A percentile compares a stretch with the other conserved stretches of the same genome.
Conservation (phyloP, 2,888 invertebrate genomes). For the Yponomeuta malinellus region DNA sequence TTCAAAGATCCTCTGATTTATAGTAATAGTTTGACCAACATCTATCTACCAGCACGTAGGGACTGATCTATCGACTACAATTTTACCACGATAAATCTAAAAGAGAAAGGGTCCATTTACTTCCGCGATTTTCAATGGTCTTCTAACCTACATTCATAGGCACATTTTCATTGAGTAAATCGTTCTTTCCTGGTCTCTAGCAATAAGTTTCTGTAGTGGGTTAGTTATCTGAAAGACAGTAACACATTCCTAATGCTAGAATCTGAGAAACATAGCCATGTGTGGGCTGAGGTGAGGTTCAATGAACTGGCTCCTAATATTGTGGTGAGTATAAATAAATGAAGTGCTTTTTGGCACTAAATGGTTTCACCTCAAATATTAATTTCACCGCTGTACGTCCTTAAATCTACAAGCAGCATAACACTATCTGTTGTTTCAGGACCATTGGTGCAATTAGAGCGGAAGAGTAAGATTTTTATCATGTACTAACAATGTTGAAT, state of each 20-base stretch:
- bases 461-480: too few relatives aligned
- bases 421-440: too few relatives aligned
- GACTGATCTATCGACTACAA: neutral
- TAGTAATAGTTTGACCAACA: neutral
- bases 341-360: neutral
- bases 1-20: slow-evolving; percentile 15
- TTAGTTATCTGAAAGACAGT: neutral
- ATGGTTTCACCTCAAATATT: neutral
- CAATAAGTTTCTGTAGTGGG: neutral
- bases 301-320: neutral
- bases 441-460: too few relatives aligned
- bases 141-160: slow-evolving; percentile 18
- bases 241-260: neutral
- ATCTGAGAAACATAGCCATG: neutral
- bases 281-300: neutral
- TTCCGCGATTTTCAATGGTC: slow-evolving; percentile 19
- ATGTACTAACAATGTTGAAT: too few relatives aligned
- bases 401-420: too few relatives aligned
- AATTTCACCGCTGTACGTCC: too few relatives aligned
- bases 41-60: neutral
- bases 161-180: neutral
- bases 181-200: neutral
- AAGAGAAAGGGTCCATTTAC: slow-evolving; percentile 18
- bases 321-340: neutral
- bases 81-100: neutral